A percentile compares a stretch with the other conserved stretches of the same genome.
Evolutionary conservation across 2,113 vertebrate species (phyloP).

Genomic region (Danio rerio): DNA sequence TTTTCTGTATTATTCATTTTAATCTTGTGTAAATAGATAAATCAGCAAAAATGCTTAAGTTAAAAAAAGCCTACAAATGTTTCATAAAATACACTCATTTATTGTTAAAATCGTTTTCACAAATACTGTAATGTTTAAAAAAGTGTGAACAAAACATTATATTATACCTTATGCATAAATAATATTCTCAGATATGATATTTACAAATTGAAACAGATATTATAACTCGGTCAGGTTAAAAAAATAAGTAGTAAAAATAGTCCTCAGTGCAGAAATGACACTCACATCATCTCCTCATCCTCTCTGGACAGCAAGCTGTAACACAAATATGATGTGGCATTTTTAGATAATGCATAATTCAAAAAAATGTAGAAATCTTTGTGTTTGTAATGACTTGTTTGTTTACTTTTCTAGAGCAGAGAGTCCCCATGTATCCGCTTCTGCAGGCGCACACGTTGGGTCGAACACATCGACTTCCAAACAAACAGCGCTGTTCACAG

Average conservation of each 20-base stretch:
- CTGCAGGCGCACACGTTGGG: conserved; percentile 80
- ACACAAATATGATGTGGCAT: conserved; percentile 10
- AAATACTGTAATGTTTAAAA: not conserved
- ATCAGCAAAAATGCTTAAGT: not conserved
- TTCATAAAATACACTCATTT: not conserved
- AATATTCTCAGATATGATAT: conserved; percentile 46
- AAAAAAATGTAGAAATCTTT: no score
- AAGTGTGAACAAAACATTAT: conserved; percentile 3
- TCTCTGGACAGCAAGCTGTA: conserved; percentile 71
- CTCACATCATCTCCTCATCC: conserved; percentile 61
- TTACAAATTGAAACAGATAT: conserved; percentile 35
- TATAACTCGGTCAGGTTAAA: conserved; percentile 20
- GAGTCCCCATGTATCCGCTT: conserved; percentile 65
- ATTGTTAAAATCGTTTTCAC: not conserved
- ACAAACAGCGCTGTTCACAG: conserved; percentile 74
- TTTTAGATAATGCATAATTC: no score
- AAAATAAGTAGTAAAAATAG: conserved; percentile 40
- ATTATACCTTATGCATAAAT: conserved; percentile 54
- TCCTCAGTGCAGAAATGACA: conserved; percentile 54
- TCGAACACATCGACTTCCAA: conserved; percentile 71
- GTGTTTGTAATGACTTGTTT: no score
- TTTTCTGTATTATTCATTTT: no score
- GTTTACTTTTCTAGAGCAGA: conserved; percentile 72
- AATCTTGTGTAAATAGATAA: not conserved
- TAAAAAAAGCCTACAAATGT: not conserved